Evolutionary conservation across 2,797 vertebrate species (phyloP).

Genomic region (Erethizon dorsatum): DNA sequence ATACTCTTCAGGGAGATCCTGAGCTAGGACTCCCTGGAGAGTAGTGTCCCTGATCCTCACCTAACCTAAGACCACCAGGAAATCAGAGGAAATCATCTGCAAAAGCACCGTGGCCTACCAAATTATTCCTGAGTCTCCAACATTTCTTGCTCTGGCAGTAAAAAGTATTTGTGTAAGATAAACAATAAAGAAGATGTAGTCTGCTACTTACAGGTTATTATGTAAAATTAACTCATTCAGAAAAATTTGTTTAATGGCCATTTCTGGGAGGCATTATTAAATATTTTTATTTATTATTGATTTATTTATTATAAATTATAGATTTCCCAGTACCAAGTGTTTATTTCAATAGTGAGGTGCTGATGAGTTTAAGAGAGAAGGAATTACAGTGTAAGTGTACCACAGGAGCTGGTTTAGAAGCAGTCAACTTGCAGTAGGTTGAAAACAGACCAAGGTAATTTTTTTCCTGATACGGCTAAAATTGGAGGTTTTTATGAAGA

Average conservation of each 20-base stretch:
- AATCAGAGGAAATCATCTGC: neutral
- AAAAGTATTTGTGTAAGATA: neutral
- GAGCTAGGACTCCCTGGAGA: neutral
- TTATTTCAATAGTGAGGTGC: slow-evolving; percentile 34
- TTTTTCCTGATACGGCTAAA: neutral
- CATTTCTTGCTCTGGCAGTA: slow-evolving; percentile 1
- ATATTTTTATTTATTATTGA: neutral
- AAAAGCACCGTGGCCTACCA: neutral
- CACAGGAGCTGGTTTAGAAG: neutral
- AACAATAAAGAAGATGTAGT: neutral
- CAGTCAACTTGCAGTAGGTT: neutral
- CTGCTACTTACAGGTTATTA: neutral
- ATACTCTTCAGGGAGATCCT: neutral
- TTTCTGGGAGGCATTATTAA: neutral
- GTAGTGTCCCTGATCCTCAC: neutral
- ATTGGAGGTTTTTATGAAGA: slow-evolving; percentile 12
- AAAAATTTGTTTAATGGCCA: neutral
- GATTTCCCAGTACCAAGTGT: slow-evolving; percentile 20
- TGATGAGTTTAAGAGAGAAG: slow-evolving; percentile 19
- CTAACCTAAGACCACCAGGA: neutral
- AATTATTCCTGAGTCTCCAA: neutral
- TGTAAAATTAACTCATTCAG: slow-evolving; percentile 33
- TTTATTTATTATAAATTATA: neutral
- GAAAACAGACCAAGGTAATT: neutral
- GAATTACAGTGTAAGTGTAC: neutral